Base-by-base conservation (phyloP, 2,113 vertebrate genomes). In the Poecilia latipinna region DNA sequence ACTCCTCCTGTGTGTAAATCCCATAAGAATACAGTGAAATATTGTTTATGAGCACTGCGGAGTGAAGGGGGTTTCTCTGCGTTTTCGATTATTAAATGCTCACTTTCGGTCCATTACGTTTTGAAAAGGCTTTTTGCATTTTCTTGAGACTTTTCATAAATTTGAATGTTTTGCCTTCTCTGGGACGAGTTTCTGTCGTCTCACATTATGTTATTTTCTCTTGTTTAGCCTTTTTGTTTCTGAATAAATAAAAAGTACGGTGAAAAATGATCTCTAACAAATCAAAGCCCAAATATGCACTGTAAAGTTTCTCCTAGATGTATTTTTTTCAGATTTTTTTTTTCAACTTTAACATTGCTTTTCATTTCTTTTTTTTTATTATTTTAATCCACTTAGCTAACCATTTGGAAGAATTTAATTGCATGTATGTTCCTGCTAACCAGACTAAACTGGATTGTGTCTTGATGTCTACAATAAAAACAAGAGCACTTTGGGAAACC, bases 1-100 rank as follows among this genome's bases (percentile, higher is more conserved):
- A 13, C 75, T 65, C 77, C 74, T 82, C 66, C 68, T 73, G 31
- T 77, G 57, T 83, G 74, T 35, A 67, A 79, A 64, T 77, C 80
- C 67, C 78, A 68, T 68, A 61, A 80, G 65, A 79, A 70, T n/a
- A 68, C 3, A 57, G 85, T 75, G 68, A 88, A 91, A 83, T 64
- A 63, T 76, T 61, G 12, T 76, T 82, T 64, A 32, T 70, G 51
- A 63, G 61, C 37, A 26, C 65, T 7, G 51, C 1, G 17, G 44
- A 48, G 22, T 33, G 4, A n/a, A 63, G 22, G 10, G 12, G 51
- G 48, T 65, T 51, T 67, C 12, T 79, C 22, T 12, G 4, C 4
- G 29, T 54, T 39, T 22, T 5, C 28, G 17, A 12, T 12, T 37
- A 61, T 15, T 65, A 71, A 71, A 73, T 11, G 15, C 12, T 51